Evolutionary conservation across 2,888 invertebrate species (phyloP).

Genomic region (Mechanitis messenoides): DNA sequence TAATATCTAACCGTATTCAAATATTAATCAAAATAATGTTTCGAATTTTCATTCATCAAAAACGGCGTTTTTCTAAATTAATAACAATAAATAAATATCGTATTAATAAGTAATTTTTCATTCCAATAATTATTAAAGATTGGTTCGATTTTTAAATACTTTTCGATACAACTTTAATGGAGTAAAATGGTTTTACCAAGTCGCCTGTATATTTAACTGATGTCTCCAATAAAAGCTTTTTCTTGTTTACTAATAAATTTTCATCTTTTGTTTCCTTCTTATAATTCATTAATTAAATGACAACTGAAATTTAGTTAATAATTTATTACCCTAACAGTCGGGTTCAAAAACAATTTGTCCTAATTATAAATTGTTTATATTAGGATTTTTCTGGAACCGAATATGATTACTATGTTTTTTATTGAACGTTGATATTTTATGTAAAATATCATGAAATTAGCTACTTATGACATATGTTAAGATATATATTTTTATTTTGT

Average conservation of each 20-base stretch:
- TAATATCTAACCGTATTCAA: too few species aligned
- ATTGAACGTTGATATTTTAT: background rate
- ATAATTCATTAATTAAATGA: background rate
- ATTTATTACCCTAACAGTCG: conserved; percentile 10
- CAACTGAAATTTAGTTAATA: conserved; percentile 5
- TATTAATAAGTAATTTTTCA: too few species aligned
- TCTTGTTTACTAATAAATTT: background rate
- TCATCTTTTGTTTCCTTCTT: background rate
- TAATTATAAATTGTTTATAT: background rate
- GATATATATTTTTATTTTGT: too few species aligned
- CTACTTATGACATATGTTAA: too few species aligned
- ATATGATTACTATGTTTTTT: conserved; percentile 13
- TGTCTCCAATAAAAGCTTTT: background rate
- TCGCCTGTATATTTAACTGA: too few species aligned
- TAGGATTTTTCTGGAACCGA: background rate
- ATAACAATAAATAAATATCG: background rate
- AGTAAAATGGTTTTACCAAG: too few species aligned
- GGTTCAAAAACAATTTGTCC: background rate
- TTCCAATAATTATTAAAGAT: too few species aligned
- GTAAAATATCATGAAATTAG: too few species aligned
- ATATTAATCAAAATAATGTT: too few species aligned
- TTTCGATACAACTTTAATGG: too few species aligned
- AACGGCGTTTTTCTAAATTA: conserved; percentile 3
- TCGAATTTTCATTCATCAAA: background rate
- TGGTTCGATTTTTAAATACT: too few species aligned